Base-by-base conservation (phyloP, 2,113 vertebrate genomes). In the Pithys albifrons region DNA sequence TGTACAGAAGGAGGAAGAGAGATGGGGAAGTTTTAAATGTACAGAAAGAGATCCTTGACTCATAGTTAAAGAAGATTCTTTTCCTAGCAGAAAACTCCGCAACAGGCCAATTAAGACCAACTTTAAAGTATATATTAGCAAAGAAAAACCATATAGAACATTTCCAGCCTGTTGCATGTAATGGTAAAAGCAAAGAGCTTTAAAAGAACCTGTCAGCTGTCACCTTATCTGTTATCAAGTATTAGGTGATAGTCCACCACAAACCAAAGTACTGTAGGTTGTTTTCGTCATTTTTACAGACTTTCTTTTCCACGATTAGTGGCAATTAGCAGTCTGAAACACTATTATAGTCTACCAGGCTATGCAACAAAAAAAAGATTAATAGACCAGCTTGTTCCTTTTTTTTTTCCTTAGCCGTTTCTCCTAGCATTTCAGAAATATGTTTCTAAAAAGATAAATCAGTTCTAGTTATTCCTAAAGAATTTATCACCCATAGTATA, bases 341-440 rank as follows among this genome's bases (percentile, higher is more conserved):
- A 33, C 31, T 79, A 54, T 73, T 94, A 58, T 15, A 75, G 62
- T 79, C 22, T 72, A 89, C 92, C 49, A 89, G 31, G 28, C 20
- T 83, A 69, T 83, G 35, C 11, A 89, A 82, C 31, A 73, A 85
- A 94, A 76, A 51, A 58, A 82, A 85, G 78, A 89, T 85, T 91
- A 80, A 88, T 51, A 89, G 66, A 14, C 12, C 6, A 57, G 12
- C 25, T 14, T 88, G 9, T 43, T 14, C 7, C 5, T 65, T 12
- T 39, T 12, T 48, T 90, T 71, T 72, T 54, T 5, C 41, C 23
- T 76, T 39, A 85, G 24, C 9, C 6, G 55, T 65, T 85, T 66
- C 25, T 71, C 15, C n/a, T 33, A 66, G 14, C 3, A 35, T 65
- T 91, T 94, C 16, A 76, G 29, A 79, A 95, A 79, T 3, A 5